Conservation (phyloP, 2,888 invertebrate genomes). For the Drosophila borborema region DNA sequence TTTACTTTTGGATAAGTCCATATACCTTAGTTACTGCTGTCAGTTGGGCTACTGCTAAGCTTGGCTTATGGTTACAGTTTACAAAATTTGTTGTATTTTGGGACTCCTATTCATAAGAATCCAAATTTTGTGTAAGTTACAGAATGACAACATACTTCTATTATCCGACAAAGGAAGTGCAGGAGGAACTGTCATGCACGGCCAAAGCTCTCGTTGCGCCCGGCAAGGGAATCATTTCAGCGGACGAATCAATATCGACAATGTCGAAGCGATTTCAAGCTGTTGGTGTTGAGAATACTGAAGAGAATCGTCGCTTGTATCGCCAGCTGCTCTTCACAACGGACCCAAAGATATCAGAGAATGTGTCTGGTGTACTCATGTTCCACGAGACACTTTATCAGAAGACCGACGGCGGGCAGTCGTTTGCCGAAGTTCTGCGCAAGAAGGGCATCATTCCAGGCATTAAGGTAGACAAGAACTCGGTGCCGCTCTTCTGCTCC, state of each 20-base stretch:
- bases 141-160: slow-evolving; percentile 91
- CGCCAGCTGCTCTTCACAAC: slow-evolving; percentile 95
- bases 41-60: neutral
- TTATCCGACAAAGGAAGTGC: slow-evolving; percentile 93
- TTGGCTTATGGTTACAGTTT: neutral
- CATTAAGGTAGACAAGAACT: slow-evolving; percentile 98
- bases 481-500: slow-evolving; percentile 96
- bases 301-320: slow-evolving; percentile 95
- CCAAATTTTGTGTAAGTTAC: slow-evolving; percentile 39
- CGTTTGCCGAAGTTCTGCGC: slow-evolving; percentile 93
- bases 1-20: neutral
- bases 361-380: slow-evolving; percentile 98
- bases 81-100: neutral
- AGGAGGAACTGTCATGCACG: slow-evolving; percentile 94
- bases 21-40: neutral
- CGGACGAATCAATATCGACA: slow-evolving; percentile 95
- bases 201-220: slow-evolving; percentile 96
- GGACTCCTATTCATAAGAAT: neutral
- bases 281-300: slow-evolving; percentile 96
- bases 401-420: slow-evolving; percentile 93
- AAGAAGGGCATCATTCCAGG: slow-evolving; percentile 96
- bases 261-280: slow-evolving; percentile 87
- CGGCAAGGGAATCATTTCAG: slow-evolving; percentile 98
- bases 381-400: slow-evolving; percentile 99
- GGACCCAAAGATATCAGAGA: slow-evolving; percentile 89